Evolutionary conservation across 1,140 invertebrate species (phyloP).

Genomic region (Drosophila grimshawi): DNA sequence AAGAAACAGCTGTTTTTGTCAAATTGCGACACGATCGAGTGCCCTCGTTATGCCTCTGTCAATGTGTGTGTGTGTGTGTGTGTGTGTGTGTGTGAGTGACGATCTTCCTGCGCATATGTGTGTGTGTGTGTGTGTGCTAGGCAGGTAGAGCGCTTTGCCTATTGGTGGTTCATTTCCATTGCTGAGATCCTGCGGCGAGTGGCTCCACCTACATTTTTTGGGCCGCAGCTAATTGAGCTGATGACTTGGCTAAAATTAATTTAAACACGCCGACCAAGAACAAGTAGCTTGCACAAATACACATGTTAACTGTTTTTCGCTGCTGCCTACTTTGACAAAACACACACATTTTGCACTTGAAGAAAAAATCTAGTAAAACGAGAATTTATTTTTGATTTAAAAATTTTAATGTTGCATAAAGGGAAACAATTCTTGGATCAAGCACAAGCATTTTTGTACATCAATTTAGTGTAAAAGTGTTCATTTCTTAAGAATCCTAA

Average conservation of each 20-base stretch:
- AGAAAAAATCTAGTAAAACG: not conserved
- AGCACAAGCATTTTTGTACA: not conserved
- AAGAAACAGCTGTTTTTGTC: conserved; percentile 78
- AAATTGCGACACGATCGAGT: conserved; percentile 79
- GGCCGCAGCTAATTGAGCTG: conserved; percentile 50
- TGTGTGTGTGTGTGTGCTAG: conserved; percentile 32
- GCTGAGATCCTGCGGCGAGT: conserved; percentile 44
- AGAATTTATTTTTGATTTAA: no score
- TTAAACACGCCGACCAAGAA: conserved; percentile 19
- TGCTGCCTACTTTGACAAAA: conserved; percentile 26
- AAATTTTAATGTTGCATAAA: no score
- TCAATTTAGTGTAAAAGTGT: no score
- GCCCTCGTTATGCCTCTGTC: conserved; percentile 72
- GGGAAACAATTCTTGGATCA: not conserved
- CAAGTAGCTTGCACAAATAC: conserved; percentile 53
- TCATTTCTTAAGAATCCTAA: no score
- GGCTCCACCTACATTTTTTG: conserved; percentile 63
- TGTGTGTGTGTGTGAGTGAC: conserved; percentile 9
- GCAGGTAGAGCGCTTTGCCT: conserved; percentile 66
- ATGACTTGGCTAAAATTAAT: conserved; percentile 57
- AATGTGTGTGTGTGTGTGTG: conserved; percentile 24
- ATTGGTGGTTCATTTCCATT: conserved; percentile 59
- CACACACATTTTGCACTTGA: conserved; percentile 36
- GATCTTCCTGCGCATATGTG: conserved; percentile 19
- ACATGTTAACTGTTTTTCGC: conserved; percentile 56